Evolutionary conservation across 1,140 invertebrate genomes (phyloP).

Genomic region (Bilobella aurantiaca): DNA sequence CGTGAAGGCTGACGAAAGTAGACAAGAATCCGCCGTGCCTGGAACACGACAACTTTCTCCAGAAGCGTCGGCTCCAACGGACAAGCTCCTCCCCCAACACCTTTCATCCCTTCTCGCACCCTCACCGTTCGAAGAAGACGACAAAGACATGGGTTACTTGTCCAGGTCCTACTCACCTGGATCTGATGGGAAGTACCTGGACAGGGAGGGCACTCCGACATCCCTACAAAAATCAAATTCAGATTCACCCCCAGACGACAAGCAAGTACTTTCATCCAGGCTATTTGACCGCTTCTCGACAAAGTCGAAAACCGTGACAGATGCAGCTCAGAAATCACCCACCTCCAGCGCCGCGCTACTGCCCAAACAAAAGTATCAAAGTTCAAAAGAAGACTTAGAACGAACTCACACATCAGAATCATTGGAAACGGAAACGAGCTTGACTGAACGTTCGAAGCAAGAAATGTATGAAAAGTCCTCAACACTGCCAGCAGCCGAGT

Average conservation of each 20-base stretch:
- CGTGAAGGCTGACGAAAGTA: background rate
- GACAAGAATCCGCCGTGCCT: background rate
- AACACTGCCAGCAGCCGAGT: background rate
- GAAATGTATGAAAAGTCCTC: background rate
- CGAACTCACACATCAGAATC: too few species aligned
- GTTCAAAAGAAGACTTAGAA: too few species aligned
- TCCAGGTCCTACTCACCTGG: background rate
- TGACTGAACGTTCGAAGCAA: background rate
- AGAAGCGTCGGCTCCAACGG: slow-evolving; percentile 5
- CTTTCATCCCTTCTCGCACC: background rate
- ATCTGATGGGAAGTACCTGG: background rate
- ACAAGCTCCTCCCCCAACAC: background rate
- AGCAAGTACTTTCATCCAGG: slow-evolving; percentile 13
- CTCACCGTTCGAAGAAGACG: background rate
- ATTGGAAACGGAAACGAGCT: background rate
- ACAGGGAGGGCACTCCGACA: background rate
- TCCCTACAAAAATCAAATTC: background rate
- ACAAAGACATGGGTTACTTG: background rate
- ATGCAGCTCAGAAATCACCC: too few species aligned
- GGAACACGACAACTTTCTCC: background rate
- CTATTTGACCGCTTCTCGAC: slow-evolving; percentile 18
- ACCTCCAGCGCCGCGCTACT: background rate
- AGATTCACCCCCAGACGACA: background rate
- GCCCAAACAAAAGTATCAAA: too few species aligned
- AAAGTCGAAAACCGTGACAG: too few species aligned